Evolutionary conservation across 2,113 vertebrate genomes (phyloP).

Genomic region (Phylloscopus trochilus): DNA sequence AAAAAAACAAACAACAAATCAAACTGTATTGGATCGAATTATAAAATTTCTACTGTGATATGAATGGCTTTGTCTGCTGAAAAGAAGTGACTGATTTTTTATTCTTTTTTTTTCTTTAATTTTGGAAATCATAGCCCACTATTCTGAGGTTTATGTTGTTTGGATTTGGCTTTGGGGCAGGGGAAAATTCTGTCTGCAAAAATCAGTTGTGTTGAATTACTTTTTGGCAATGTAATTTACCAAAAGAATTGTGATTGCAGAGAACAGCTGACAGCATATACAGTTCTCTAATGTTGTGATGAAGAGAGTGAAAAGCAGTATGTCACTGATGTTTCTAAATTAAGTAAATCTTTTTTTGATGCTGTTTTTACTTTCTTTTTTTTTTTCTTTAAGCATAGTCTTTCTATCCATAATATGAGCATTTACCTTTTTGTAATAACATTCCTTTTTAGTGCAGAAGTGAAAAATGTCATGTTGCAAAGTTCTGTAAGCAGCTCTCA

Average conservation of each 20-base stretch:
- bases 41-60: background rate
- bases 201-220: slow-evolving; percentile 61
- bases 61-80: background rate
- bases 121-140: slow-evolving; percentile 42
- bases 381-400: background rate
- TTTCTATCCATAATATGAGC: background rate
- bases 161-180: slow-evolving; percentile 44
- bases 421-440: background rate
- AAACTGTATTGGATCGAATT: background rate
- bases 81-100: background rate
- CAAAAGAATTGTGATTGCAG: slow-evolving; percentile 6
- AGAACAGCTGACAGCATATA: slow-evolving; percentile 24
- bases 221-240: slow-evolving; percentile 30
- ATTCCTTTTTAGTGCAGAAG: background rate
- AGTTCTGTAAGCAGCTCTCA: background rate
- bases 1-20: no score
- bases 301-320: slow-evolving; percentile 8
- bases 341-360: background rate
- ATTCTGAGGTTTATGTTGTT: slow-evolving; percentile 37
- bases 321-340: slow-evolving; percentile 23
- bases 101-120: background rate
- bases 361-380: background rate
- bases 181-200: slow-evolving; percentile 46
- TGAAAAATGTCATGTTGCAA: background rate
- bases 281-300: background rate